phyloP scores from a whole-genome alignment of 1,140 invertebrate species.

The Cataglyphis hispanica region DNA sequence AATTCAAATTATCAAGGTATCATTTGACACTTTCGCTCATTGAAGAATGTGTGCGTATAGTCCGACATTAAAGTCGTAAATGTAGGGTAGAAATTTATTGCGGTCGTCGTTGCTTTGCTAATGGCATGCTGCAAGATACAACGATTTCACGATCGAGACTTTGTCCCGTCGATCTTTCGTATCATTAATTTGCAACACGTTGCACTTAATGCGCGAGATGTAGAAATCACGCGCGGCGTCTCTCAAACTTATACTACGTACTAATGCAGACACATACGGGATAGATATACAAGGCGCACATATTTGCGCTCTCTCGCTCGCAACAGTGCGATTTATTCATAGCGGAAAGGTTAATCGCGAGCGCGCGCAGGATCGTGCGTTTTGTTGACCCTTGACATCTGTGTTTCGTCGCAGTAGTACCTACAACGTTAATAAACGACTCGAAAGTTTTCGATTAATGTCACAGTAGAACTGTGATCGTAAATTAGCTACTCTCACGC shows the following conservation, averaged over 20 bases:
- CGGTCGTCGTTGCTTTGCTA: slow-evolving; percentile 45
- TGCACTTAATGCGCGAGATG: slow-evolving; percentile 51
- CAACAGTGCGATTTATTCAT: slow-evolving; percentile 56
- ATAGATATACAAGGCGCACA: slow-evolving; percentile 15
- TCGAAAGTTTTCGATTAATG: slow-evolving; percentile 58
- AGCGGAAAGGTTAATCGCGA: slow-evolving; percentile 63
- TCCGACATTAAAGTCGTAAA: slow-evolving; percentile 40
- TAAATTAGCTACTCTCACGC: background rate
- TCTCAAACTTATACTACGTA: slow-evolving; percentile 38
- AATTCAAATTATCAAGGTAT: slow-evolving; percentile 7
- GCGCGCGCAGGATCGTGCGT: slow-evolving; percentile 50
- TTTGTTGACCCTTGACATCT: slow-evolving; percentile 43
- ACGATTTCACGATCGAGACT: slow-evolving; percentile 58
- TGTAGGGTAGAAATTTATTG: slow-evolving; percentile 59
- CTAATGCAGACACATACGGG: background rate
- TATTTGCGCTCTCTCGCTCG: slow-evolving; percentile 26
- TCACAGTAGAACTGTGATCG: slow-evolving; percentile 3
- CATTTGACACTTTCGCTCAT: slow-evolving; percentile 23
- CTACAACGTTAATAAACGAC: slow-evolving; percentile 46
- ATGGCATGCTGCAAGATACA: slow-evolving; percentile 46
- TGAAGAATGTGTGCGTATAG: slow-evolving; percentile 28
- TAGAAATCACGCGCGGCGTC: slow-evolving; percentile 55
- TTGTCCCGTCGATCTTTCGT: slow-evolving; percentile 64
- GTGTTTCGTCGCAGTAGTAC: slow-evolving; percentile 59
- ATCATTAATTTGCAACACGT: slow-evolving; percentile 58